phyloP scores from a whole-genome alignment of 2,888 invertebrate genomes.

The Rhorus exstirpatorius region DNA sequence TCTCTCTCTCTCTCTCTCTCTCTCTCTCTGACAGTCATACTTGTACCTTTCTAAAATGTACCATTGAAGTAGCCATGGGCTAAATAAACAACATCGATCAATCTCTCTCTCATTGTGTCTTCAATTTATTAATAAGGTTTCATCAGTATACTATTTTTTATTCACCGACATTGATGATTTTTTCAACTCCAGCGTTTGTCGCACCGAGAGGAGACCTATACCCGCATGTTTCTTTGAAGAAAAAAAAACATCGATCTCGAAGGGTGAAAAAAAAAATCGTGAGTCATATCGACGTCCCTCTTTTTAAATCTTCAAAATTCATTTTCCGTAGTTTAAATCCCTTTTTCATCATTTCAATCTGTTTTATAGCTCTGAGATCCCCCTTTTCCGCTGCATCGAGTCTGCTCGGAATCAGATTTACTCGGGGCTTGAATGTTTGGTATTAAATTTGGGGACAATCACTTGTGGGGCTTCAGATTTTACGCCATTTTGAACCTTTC shows the following conservation, averaged over 20 bases:
- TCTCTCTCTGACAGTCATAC: no score
- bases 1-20: not conserved
- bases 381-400: no score
- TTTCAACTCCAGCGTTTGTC: not conserved
- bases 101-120: not conserved
- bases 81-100: no score
- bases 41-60: no score
- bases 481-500: no score
- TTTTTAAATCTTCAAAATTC: not conserved
- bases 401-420: no score
- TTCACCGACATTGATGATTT: constrained; percentile 16
- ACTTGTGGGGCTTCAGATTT: no score
- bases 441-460: no score
- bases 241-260: not conserved
- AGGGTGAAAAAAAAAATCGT: not conserved
- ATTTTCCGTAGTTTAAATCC: not conserved
- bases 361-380: no score
- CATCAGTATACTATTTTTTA: constrained; percentile 40
- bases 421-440: no score
- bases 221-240: not conserved
- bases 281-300: no score
- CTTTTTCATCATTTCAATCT: not conserved
- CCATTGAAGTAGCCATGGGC: no score
- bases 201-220: not conserved
- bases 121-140: constrained; percentile 44